Base-by-base conservation (phyloP, 2,113 vertebrate species). In the Alexandromys fortis region DNA sequence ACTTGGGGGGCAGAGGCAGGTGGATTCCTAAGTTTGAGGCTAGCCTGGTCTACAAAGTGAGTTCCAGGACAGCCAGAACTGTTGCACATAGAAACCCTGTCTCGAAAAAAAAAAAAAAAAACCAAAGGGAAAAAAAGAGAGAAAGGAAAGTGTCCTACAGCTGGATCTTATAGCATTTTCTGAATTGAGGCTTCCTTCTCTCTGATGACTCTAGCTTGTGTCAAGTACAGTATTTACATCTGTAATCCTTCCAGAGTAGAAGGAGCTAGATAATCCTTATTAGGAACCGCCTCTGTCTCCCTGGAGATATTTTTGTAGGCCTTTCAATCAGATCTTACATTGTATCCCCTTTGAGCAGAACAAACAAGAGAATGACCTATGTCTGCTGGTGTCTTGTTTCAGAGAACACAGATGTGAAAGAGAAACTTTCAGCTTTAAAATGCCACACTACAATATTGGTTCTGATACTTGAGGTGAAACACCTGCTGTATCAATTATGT, bases 391-490 rank as follows among this genome's bases (percentile, higher is more conserved):
- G 91, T 68, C 73, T 4, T 35, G n/a, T 52, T 83, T 86, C 35
- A 90, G 61, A 68, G 47, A 82, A 82, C 30, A 83, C 1, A 73
- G 52, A 35, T 14, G 28, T 63, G 47, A 95, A 86, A 82, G 22
- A 45, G 55, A 90, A 68, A 13, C 17, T 78, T 78, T 61, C 33
- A 77, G 45, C 21, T n/a, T 67, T 87, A 87, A 92, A 92, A 81
- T 58, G 72, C 1, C 83, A 12, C 28, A 61, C 63, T 58, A 49
- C 1, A 19, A 42, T 90, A 73, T 52, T 47, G 24, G 77, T 65
- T 73, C 11, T 75, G 55, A 92, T 47, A 83, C 86, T 92, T 95
- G 91, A 92, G 61, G 45, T 92, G 58, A 96, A 94, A 78, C 28
- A 73, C 28, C 47, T 21, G 58, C 52, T 81, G 83, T 90, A 63